Conservation (phyloP, 2,797 vertebrate genomes). For the Leptoclinus maculatus region DNA sequence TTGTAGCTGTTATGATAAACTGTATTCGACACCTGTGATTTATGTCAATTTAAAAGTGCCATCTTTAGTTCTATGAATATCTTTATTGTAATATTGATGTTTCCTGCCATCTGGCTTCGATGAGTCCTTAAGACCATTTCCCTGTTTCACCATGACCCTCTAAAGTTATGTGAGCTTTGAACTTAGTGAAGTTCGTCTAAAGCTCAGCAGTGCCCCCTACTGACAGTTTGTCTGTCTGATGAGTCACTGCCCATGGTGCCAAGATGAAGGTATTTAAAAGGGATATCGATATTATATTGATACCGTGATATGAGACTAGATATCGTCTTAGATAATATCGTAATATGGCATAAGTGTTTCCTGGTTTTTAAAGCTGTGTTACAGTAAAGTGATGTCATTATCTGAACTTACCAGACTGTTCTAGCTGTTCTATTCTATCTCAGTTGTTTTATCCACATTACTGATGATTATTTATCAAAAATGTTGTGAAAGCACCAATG, state of each 20-base stretch:
- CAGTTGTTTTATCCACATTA: too few relatives aligned
- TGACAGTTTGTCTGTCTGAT: background rate
- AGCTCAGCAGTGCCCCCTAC: slow-evolving; percentile 3
- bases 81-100: background rate
- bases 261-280: background rate
- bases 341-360: too few relatives aligned
- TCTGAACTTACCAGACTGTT: too few relatives aligned
- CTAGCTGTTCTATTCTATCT: too few relatives aligned
- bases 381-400: too few relatives aligned
- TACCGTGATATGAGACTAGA: too few relatives aligned
- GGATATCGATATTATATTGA: too few relatives aligned
- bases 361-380: too few relatives aligned
- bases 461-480: too few relatives aligned
- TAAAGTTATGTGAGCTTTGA: background rate
- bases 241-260: background rate
- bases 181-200: background rate
- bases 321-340: too few relatives aligned
- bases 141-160: background rate
- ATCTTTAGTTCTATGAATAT: background rate
- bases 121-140: background rate
- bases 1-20: background rate
- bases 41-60: background rate
- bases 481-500: too few relatives aligned
- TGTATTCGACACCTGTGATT: background rate
- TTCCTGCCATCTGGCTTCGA: background rate